Evolutionary conservation across 2,888 invertebrate species (phyloP), one percentile per base, ranked within the genome.

Genomic region (Amiota communis): DNA sequence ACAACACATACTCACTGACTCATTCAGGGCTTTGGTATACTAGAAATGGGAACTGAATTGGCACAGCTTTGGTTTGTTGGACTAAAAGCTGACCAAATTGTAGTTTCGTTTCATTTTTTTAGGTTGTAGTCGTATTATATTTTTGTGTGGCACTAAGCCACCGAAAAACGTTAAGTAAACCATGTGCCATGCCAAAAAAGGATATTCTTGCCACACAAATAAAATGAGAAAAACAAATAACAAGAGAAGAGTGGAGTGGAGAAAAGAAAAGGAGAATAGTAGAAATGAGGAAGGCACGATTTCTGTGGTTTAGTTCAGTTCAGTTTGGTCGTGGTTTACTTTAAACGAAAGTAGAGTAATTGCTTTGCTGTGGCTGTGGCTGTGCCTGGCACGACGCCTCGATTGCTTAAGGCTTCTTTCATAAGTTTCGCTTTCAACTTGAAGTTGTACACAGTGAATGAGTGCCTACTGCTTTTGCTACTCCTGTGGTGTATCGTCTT

Each of bases 401-500:
- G 63, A 36, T 13, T 11, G 51, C 53, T 53, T 68, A 20, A 67
- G 67, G 67, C 67, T 15, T 48, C 51, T 51, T 47, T 20, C 51
- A 53, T 51, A 36, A 65, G 67, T 68, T 68, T 68, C 53, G 53
- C 65, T 65, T 65, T 65, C 65, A 49, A 15, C 53, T 53, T 8
- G 8, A 53, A 53, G 53, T 53, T 53, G 53, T n/a, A n/a, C 15
- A 36, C n/a, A 53, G 13, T 53, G 53, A 53, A 0, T n/a, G 4
- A n/a, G 53, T 10, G 53, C 53, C 3, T 12, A 53, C 53, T 53
- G 13, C n/a, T 36, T 36, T 6, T 36, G 36, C 36, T 36, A 6
- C 36, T 36, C 6, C 36, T 36, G 36, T 36, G 36, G 36, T 36
- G 36, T 36, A 36, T 36, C n/a, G n/a, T n/a, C 36, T 36, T 36